Base-by-base conservation (phyloP, 2,113 vertebrate genomes). In the Eira barbara region DNA sequence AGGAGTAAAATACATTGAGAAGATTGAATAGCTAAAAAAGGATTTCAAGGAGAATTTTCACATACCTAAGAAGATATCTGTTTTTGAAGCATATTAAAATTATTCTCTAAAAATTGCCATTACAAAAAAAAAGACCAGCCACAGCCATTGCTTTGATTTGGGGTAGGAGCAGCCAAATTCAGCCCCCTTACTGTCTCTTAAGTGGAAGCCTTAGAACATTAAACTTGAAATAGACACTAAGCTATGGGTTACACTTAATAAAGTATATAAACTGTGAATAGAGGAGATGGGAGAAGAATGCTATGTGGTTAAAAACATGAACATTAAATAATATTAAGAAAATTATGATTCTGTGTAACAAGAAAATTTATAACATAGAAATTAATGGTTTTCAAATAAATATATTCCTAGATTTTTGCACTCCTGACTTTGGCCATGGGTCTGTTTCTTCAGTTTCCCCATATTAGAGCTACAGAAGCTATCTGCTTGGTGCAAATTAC, bases 81-180 rank as follows among this genome's bases (percentile, higher is more conserved):
- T 31, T 91, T 96, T 91, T 21, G 73, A 89, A 80, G 83, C 9
- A 42, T 67, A 90, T 59, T 94, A 57, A 61, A 94, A 83, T 42
- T 57, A 82, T 63, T 7, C 31, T 39, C 17, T 81, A 21, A 81
- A 94, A 82, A 86, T 27, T 88, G 4, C 2, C 49, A 84, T 90
- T 80, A 65, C 73, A 79, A 73, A 83, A n/a, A 83, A 59, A 82
- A 71, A 27, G 27, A 59, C 8, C 2, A 65, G 59, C 87, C 49
- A 42, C 36, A 73, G 4, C 0, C 2, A 65, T 42, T 86, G 31
- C 3, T 91, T 94, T 85, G n/a, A 61, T 81, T 52, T 97, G 7
- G 14, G 12, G 20, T 25, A 74, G 76, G 1, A 3, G 71, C 4
- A 89, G 17, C 23, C 3, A 55, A 95, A 95, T 63, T 23, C 3